Base-by-base conservation (phyloP, 2,888 invertebrate genomes). In the Philonicus albiceps region DNA sequence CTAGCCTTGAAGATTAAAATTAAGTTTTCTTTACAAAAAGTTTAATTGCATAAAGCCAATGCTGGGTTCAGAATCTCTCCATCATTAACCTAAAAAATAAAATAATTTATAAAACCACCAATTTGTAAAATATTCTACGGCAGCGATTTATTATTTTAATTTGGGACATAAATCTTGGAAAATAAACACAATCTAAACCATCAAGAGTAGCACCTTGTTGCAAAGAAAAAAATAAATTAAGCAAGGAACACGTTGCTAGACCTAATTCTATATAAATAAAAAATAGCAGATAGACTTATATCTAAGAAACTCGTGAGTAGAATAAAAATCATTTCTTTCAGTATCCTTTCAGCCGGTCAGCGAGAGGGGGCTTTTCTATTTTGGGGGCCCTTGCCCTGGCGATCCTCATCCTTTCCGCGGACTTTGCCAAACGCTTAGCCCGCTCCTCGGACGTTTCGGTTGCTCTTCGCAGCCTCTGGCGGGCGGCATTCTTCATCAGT, bases 401-500 rank as follows among this genome's bases (percentile, higher is more conserved):
- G 83, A 90, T 87, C 55, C 92, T 90, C 92, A 92, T 92, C 86
- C 92, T 89, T 87, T 92, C 92, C 22, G 92, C 92, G 16, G 92
- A 91, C 88, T 92, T 92, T 40, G 91, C 91, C 88, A 92, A 89
- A 30, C 92, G 90, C 88, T 90, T 91, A 74, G 91, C 90, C 78
- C 92, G 90, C 88, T 92, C 92, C 5, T 92, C 92, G 8, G 90
- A 88, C 37, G 92, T 91, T 89, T 92, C 92, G 88, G 91, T 92
- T 87, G 92, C 92, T 40, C 92, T 91, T 85, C 92, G 90, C 27
- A 88, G 89, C 72, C 92, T 90, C 88, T 92, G 92, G 34, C 92
- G 89, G 22, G 92, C 92, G 78, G 92, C 92, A 89, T 92, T 92
- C 90, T 92, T 92, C 91, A 92, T 92, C 90, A 92, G 91, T 91